Conservation (phyloP, 2,888 invertebrate species). For the Hydraecia micacea region DNA sequence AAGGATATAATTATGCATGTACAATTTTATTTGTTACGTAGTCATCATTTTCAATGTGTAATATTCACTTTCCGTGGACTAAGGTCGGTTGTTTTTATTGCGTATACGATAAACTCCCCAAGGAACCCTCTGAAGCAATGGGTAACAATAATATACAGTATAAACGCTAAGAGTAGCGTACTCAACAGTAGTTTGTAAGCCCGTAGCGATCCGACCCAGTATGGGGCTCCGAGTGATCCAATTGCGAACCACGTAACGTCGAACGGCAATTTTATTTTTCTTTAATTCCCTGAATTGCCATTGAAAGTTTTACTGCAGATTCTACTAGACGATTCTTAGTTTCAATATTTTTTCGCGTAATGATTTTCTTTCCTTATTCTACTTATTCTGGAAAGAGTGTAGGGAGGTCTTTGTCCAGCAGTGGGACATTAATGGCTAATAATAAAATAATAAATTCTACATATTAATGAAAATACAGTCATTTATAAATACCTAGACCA, state of each 20-base stretch:
- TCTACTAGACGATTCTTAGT: constrained; percentile 35
- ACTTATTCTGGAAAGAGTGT: background rate
- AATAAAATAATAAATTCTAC: background rate
- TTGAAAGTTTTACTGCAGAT: constrained; percentile 31
- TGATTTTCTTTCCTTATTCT: background rate
- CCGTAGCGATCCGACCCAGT: constrained; percentile 24
- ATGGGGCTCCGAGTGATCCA: constrained; percentile 24
- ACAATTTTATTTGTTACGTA: background rate
- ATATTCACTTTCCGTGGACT: background rate
- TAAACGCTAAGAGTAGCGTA: constrained; percentile 49
- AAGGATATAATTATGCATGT: background rate
- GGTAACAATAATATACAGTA: constrained; percentile 32
- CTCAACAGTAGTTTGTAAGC: constrained; percentile 55
- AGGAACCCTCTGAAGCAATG: constrained; percentile 16
- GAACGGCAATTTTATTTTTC: constrained; percentile 46
- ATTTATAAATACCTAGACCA: background rate
- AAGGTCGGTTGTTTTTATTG: constrained; percentile 24
- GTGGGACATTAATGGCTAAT: background rate
- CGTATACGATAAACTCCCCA: constrained; percentile 14
- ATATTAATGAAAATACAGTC: background rate
- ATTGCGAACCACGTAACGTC: constrained; percentile 16
- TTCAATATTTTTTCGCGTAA: constrained; percentile 5
- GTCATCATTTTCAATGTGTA: background rate
- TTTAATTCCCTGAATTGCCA: constrained; percentile 43
- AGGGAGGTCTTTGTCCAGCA: background rate